Evolutionary conservation across 2,888 invertebrate genomes (phyloP), one percentile per base, ranked within the genome.

Genomic region (Nezara viridula): DNA sequence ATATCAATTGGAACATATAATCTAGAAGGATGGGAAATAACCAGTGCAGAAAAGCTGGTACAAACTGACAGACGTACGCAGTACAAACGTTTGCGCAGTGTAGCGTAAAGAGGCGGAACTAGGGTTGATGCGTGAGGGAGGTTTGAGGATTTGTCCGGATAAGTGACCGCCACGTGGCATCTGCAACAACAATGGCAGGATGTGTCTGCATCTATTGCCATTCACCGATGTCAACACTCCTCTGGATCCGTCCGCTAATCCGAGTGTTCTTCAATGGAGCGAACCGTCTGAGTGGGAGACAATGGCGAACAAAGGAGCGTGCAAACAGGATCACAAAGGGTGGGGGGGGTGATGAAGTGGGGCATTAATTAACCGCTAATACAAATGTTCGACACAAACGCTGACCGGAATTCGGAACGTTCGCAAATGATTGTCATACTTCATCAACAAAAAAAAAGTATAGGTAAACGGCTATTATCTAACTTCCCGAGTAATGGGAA

Each of bases 101-200:
- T 37, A 37, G 66, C 66, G 66, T 73, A 19, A 73, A 73, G 66
- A 21, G 66, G 66, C 66, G 66, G 66, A 73, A 73, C 66, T 73
- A 60, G 60, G 60, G 60, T 27, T 60, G 60, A 27, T 60, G 60
- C 14, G 27, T 27, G 66, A 6, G 6, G 19, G 66, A 9, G 52
- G 3, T 4, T n/a, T 10, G 60, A 60, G 66, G 66, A 73, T 73
- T 73, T 73, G 66, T 73, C 3, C 66, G 66, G 66, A 73, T 73
- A 73, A 73, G 66, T 73, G 66, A 73, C 66, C 66, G 66, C 66
- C 66, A 21, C 66, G 66, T 73, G 66, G 66, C 66, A 73, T 73
- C 66, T 73, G 66, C 66, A 73, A 73, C 66, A 73, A 73, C 66
- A 73, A 73, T 73, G 9, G 66, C 32, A 19, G 37, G 21, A 73